phyloP scores from a whole-genome alignment of 2,113 vertebrate genomes.

The Oxygymnocypris stewartii region DNA sequence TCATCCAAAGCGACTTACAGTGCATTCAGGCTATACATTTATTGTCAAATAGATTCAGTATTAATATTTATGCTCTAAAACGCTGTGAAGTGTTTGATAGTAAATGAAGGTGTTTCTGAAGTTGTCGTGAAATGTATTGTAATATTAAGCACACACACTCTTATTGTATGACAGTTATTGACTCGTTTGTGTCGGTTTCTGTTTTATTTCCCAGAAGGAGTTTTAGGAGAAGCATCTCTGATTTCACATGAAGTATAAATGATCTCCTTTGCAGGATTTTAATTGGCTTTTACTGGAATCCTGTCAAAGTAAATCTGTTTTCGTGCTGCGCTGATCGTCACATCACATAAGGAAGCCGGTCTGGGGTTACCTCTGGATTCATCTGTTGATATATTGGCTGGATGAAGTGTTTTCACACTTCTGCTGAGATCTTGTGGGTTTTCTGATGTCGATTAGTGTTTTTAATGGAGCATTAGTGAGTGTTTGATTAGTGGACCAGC shows the following conservation, averaged over 20 bases:
- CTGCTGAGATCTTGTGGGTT: constrained; percentile 5
- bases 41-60: too few species aligned
- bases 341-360: constrained; percentile 13
- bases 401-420: constrained; percentile 37
- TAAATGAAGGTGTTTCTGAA: not conserved
- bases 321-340: not conserved
- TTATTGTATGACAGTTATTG: too few species aligned
- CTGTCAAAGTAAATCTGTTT: not conserved
- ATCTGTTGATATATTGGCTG: constrained; percentile 24
- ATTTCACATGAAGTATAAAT: too few species aligned
- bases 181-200: too few species aligned
- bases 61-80: too few species aligned
- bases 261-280: not conserved
- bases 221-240: not conserved
- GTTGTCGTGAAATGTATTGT: not conserved
- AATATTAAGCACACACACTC: not conserved
- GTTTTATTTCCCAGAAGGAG: too few species aligned
- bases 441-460: constrained; percentile 42
- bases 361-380: constrained; percentile 24
- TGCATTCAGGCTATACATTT: too few species aligned
- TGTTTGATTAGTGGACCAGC: constrained; percentile 70
- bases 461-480: constrained; percentile 39
- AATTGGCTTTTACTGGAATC: not conserved
- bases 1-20: too few species aligned
- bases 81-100: not conserved